These are phyloP conservation scores for Apamea monoglypha DNA, from an alignment of 2,888 invertebrate genomes.

Conservation along the genomic window DNA sequence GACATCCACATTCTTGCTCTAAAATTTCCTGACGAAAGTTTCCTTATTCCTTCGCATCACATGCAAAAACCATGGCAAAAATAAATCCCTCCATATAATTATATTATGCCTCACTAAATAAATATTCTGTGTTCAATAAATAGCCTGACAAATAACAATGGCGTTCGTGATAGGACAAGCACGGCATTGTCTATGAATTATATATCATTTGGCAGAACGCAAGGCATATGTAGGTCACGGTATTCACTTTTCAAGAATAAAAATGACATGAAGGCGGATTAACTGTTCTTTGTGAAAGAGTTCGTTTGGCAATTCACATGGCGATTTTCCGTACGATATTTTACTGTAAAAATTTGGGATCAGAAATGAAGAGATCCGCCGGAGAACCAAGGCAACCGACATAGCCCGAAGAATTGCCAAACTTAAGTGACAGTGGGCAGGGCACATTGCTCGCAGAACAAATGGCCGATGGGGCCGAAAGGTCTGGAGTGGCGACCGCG, in stretches of 20 bases:
- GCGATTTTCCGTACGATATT: too few species aligned
- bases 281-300: neutral
- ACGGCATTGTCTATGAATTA: conserved; percentile 33
- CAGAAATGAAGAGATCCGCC: too few species aligned
- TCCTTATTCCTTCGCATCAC: too few species aligned
- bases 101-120: neutral
- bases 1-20: too few species aligned
- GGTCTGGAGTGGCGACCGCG: too few species aligned
- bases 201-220: conserved; percentile 31
- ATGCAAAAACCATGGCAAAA: neutral
- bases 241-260: neutral
- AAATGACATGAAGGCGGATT: neutral
- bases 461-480: too few species aligned
- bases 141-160: conserved; percentile 22
- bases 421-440: too few species aligned
- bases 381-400: too few species aligned
- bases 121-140: conserved; percentile 1
- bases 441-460: too few species aligned
- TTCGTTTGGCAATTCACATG: neutral
- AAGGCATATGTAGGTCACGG: conserved; percentile 23
- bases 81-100: neutral
- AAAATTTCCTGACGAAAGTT: too few species aligned
- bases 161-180: conserved; percentile 37
- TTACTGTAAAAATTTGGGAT: too few species aligned
- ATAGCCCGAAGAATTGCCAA: too few species aligned